These are phyloP conservation scores for Hemicentrotus pulcherrimus DNA, from an alignment of 35 echinoderm and acorn worm genomes.

Conservation along the genomic window DNA sequence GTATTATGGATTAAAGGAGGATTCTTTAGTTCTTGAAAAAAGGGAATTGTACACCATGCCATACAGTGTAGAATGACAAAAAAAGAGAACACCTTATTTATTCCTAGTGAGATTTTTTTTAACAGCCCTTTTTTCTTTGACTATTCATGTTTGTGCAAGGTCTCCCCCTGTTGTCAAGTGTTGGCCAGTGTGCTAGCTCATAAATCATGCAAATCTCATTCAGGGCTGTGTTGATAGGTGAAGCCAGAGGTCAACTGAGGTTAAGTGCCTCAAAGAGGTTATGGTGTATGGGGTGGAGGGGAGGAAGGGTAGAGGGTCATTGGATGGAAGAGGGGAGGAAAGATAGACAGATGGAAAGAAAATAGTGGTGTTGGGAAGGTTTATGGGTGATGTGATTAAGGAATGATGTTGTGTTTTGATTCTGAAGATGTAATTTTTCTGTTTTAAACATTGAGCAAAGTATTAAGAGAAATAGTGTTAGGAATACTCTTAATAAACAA, in stretches of 20 bases:
- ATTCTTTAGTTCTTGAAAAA: too few species aligned
- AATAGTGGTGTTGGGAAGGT: not conserved
- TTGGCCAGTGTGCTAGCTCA: not conserved
- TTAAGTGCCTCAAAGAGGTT: conserved; percentile 28
- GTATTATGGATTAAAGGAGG: too few species aligned
- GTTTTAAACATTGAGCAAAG: not conserved
- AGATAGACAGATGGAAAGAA: not conserved
- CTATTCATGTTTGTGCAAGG: not conserved
- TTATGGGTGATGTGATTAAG: not conserved
- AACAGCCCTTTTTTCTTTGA: not conserved
- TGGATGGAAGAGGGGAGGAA: not conserved
- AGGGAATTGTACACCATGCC: too few species aligned
- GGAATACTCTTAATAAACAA: too few species aligned
- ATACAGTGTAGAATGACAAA: too few species aligned
- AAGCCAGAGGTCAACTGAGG: conserved; percentile 47
- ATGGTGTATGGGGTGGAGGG: not conserved
- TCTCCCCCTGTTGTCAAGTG: not conserved
- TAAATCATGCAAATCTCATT: conserved; percentile 55
- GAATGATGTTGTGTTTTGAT: too few species aligned
- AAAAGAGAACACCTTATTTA: too few species aligned
- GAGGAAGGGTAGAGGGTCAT: not conserved
- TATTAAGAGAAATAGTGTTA: too few species aligned
- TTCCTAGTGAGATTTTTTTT: too few species aligned
- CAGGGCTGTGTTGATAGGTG: not conserved
- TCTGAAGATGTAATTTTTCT: not conserved